Conservation (phyloP, 2,888 invertebrate species). For the Erpobdella octoculata region DNA sequence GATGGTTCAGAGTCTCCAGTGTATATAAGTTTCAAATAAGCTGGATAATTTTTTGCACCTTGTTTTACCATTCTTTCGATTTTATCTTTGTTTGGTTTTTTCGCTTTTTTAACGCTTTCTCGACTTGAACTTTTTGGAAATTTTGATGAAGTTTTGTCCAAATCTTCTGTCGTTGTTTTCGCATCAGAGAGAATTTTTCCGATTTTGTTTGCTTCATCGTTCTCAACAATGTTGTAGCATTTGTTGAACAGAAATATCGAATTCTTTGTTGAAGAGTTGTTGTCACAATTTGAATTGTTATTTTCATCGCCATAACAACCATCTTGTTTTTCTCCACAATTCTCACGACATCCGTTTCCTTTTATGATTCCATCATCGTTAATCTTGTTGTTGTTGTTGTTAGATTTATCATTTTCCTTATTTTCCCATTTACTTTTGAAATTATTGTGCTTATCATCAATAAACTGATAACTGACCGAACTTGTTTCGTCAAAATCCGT, state of each 20-base stretch:
- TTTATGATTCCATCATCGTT: neutral
- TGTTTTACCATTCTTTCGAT: conserved; percentile 33
- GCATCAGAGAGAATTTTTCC: neutral
- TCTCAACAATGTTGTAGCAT: neutral
- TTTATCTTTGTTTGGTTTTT: conserved; percentile 24
- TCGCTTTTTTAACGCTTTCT: neutral
- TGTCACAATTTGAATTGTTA: neutral
- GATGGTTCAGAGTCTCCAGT: conserved; percentile 37
- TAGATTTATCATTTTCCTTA: neutral
- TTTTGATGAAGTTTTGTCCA: neutral
- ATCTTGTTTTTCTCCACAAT: neutral
- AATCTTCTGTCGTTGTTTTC: too few relatives aligned
- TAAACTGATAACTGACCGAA: too few relatives aligned
- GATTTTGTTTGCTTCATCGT: neutral
- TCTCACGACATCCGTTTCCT: neutral
- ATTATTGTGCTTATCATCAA: neutral
- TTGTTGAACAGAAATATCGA: too few relatives aligned
- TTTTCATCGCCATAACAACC: neutral
- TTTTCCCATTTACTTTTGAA: neutral
- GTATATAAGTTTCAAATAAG: conserved; percentile 38
- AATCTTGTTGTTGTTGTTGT: neutral
- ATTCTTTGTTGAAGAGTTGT: neutral
- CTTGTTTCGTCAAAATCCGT: too few relatives aligned
- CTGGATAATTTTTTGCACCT: conserved; percentile 36
- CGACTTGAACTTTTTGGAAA: neutral